Evolutionary conservation across 1,140 invertebrate genomes (phyloP).

Genomic region (Scylla paramamosain): DNA sequence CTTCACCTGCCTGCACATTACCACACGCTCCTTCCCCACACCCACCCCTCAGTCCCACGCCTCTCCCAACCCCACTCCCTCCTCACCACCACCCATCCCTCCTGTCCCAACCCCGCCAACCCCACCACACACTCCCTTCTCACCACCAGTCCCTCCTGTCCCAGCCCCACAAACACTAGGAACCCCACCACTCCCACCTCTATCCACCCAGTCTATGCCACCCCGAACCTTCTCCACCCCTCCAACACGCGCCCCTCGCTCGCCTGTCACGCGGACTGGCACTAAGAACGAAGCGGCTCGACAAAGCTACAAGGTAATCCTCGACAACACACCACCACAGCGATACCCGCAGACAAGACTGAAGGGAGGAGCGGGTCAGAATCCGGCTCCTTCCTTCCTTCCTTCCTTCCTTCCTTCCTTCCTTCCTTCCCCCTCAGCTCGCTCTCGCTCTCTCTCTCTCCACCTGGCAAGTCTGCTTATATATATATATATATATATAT

Average conservation of each 20-base stretch:
- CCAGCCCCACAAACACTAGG: background rate
- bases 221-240: background rate
- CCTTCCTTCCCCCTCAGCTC: background rate
- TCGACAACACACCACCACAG: background rate
- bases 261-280: slow-evolving; percentile 17
- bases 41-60: background rate
- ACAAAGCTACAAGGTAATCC: slow-evolving; percentile 39
- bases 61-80: background rate
- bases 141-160: no score
- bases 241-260: background rate
- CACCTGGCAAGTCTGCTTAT: no score
- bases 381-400: background rate
- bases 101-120: background rate
- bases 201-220: background rate
- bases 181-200: background rate
- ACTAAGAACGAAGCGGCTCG: slow-evolving; percentile 33
- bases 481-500: no score
- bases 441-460: background rate
- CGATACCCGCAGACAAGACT: background rate
- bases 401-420: background rate
- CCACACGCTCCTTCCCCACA: no score
- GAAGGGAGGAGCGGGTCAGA: background rate
- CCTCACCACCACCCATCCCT: background rate
- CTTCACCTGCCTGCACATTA: no score
- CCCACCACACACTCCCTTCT: no score